These are phyloP conservation scores for Metridium senile DNA, from an alignment of 92 coral and sea anemone species.

Conservation along the genomic window DNA sequence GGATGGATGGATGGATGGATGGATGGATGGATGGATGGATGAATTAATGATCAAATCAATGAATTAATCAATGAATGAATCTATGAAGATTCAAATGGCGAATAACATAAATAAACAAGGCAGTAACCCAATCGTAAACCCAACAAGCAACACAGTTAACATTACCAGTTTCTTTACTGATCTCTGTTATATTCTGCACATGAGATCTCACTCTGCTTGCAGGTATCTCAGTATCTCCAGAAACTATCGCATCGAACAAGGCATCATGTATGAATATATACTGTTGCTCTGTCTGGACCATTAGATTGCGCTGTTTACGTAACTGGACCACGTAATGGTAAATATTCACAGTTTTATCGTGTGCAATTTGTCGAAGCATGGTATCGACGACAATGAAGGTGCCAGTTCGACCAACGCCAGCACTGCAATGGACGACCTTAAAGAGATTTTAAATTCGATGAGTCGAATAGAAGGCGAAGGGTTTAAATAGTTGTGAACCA, in stretches of 20 bases:
- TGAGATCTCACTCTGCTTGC: constrained; percentile 63
- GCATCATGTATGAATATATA: constrained; percentile 88
- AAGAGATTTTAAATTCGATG: not conserved
- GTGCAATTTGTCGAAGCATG: constrained; percentile 81
- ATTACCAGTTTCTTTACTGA: constrained; percentile 61
- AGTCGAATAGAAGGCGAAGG: too few species aligned
- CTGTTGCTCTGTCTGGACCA: constrained; percentile 95
- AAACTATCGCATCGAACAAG: constrained; percentile 73
- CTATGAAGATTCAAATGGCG: too few species aligned
- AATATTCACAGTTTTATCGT: constrained; percentile 79
- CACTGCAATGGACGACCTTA: constrained; percentile 94
- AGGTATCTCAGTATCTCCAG: constrained; percentile 84
- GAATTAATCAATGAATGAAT: too few species aligned
- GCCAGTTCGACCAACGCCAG: constrained; percentile 93
- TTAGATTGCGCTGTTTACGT: constrained; percentile 80
- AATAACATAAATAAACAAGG: too few species aligned
- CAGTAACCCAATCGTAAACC: too few species aligned
- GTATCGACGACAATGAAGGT: constrained; percentile 84
- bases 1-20: too few species aligned
- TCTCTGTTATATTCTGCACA: constrained; percentile 53
- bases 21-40: too few species aligned
- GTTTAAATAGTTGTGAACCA: too few species aligned
- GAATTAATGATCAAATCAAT: too few species aligned
- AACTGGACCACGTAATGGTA: constrained; percentile 64
- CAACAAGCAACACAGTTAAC: not conserved